phyloP scores from a whole-genome alignment of 1,140 invertebrate genomes.

The Procambarus virginalis region DNA sequence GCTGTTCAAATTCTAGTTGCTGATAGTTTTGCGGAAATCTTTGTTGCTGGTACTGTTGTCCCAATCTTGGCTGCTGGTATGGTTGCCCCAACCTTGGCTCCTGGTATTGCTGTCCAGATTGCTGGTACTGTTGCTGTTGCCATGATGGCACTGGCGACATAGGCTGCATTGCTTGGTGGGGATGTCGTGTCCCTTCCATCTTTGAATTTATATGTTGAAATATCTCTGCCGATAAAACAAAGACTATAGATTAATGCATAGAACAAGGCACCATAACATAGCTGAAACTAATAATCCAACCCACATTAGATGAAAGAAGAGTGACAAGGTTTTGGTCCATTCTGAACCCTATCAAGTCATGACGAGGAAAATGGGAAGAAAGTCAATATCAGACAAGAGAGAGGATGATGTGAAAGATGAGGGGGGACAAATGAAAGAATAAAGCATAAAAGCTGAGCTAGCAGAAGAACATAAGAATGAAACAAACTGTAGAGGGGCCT shows the following conservation, averaged over 20 bases:
- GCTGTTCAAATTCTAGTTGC: background rate
- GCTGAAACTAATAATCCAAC: no score
- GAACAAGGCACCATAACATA: no score
- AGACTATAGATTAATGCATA: background rate
- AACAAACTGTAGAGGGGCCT: no score
- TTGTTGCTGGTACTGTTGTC: constrained; percentile 6
- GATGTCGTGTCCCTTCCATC: background rate
- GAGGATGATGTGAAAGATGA: no score
- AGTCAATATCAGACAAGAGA: no score
- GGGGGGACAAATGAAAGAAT: no score
- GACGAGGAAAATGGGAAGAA: no score
- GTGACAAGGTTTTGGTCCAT: no score
- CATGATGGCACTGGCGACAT: background rate
- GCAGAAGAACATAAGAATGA: no score
- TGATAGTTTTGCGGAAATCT: background rate
- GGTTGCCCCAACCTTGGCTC: background rate
- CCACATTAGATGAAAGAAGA: no score
- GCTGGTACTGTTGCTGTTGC: constrained; percentile 1
- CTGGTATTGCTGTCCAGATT: background rate
- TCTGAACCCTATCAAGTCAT: no score
- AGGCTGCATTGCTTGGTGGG: background rate
- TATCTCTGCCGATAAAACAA: background rate
- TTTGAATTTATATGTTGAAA: background rate
- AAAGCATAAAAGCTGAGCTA: no score
- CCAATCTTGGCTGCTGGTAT: background rate